These are phyloP conservation scores for Ricordea florida DNA, from an alignment of 92 coral and sea anemone species.

Conservation along the genomic window DNA sequence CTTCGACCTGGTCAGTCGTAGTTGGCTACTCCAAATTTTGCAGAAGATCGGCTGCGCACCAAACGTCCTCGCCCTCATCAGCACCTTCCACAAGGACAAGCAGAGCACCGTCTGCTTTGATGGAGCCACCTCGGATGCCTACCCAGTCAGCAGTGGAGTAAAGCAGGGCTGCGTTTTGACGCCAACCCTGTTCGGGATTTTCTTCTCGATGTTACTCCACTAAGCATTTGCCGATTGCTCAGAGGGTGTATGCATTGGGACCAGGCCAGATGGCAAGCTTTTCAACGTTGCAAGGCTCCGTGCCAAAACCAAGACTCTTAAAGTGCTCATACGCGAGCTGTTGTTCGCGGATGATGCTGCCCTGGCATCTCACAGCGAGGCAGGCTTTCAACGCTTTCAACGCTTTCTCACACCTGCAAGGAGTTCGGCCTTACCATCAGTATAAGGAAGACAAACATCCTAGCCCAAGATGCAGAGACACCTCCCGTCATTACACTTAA, in stretches of 20 bases:
- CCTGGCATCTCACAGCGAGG: conserved; percentile 10
- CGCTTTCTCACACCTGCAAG: conserved; percentile 18
- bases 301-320: conserved; percentile 6
- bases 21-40: neutral
- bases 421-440: conserved; percentile 24
- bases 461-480: conserved; percentile 35
- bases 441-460: conserved; percentile 31
- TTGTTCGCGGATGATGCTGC: conserved; percentile 23
- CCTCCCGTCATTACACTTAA: conserved; percentile 7
- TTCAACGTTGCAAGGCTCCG: conserved; percentile 16
- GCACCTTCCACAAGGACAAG: neutral
- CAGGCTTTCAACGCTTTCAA: conserved; percentile 1
- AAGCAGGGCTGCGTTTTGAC: neutral
- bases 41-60: neutral
- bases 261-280: conserved; percentile 4
- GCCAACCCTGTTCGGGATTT: no score
- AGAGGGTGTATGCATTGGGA: conserved; percentile 21
- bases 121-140: neutral
- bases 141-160: neutral
- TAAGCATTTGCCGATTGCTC: no score
- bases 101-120: conserved; percentile 4
- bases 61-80: neutral
- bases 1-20: neutral
- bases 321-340: conserved; percentile 8
- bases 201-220: no score